A percentile compares a stretch with the other conserved stretches of the same genome.
phyloP scores from a whole-genome alignment of 1,140 invertebrate species.

The Diachasma alloeum region DNA sequence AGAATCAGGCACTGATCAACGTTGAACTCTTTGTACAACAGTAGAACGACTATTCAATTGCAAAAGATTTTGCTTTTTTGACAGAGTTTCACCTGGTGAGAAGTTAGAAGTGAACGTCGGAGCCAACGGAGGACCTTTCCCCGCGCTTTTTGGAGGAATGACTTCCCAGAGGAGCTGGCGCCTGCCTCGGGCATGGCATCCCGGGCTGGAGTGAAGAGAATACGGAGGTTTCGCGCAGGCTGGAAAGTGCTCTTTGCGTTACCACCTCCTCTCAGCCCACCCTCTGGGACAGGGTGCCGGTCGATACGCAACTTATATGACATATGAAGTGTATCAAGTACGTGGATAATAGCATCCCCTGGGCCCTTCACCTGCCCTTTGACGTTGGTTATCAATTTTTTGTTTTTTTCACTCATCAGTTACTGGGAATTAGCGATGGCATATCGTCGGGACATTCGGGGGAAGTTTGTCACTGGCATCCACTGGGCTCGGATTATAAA shows the following conservation, averaged over 20 bases:
- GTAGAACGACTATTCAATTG: neutral
- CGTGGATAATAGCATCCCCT: neutral
- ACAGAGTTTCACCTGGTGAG: slow-evolving; percentile 45
- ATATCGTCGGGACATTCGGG: neutral
- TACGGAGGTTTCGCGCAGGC: neutral
- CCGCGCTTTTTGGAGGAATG: slow-evolving; percentile 51
- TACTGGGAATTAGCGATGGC: neutral
- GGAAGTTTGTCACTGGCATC: neutral
- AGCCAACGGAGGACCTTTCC: slow-evolving; percentile 54
- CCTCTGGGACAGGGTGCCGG: slow-evolving; percentile 42
- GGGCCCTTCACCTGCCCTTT: neutral
- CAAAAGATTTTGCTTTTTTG: no score
- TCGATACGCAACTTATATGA: slow-evolving; percentile 46
- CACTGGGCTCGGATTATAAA: neutral
- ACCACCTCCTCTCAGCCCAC: neutral
- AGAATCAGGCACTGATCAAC: neutral
- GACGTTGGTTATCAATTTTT: neutral
- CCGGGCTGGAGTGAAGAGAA: slow-evolving; percentile 52
- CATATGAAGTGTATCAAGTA: slow-evolving; percentile 24
- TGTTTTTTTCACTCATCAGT: neutral
- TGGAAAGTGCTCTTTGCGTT: slow-evolving; percentile 20
- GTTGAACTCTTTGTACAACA: neutral
- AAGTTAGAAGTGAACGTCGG: slow-evolving; percentile 48
- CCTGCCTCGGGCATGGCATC: slow-evolving; percentile 59
- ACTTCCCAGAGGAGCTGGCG: slow-evolving; percentile 52